phyloP scores from a whole-genome alignment of 2,797 vertebrate species.

The Columba guinea region DNA sequence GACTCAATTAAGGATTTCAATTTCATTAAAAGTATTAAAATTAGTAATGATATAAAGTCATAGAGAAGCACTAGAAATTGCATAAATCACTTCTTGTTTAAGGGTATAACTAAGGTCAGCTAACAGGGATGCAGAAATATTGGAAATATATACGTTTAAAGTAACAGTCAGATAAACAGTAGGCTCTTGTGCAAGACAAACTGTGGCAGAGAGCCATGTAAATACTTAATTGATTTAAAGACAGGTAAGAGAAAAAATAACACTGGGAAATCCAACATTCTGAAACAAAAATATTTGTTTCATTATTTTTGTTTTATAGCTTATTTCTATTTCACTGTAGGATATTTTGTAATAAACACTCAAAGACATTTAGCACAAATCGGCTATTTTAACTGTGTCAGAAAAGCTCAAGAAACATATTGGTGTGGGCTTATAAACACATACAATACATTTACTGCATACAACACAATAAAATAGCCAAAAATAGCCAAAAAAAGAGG shows the following conservation, averaged over 20 bases:
- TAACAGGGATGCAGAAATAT: neutral
- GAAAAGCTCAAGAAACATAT: neutral
- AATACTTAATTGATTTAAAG: neutral
- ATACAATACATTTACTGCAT: neutral
- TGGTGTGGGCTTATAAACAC: neutral
- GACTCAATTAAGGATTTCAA: neutral
- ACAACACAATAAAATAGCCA: neutral
- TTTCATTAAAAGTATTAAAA: neutral
- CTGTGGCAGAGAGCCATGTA: neutral
- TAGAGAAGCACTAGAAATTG: no score
- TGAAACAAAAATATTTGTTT: neutral
- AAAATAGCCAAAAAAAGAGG: neutral
- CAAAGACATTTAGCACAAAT: conserved; percentile 10
- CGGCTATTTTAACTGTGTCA: neutral
- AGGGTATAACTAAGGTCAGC: neutral
- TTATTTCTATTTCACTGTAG: conserved; percentile 23
- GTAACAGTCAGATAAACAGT: neutral
- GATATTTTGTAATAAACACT: neutral
- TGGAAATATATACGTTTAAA: neutral
- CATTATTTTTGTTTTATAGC: conserved; percentile 13
- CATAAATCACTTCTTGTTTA: neutral
- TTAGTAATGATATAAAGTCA: neutral
- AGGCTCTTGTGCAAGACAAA: neutral
- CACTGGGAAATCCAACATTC: conserved; percentile 47
- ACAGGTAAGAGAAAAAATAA: neutral